Conservation (phyloP, 2,888 invertebrate genomes). For the Calephelis perditalis region DNA sequence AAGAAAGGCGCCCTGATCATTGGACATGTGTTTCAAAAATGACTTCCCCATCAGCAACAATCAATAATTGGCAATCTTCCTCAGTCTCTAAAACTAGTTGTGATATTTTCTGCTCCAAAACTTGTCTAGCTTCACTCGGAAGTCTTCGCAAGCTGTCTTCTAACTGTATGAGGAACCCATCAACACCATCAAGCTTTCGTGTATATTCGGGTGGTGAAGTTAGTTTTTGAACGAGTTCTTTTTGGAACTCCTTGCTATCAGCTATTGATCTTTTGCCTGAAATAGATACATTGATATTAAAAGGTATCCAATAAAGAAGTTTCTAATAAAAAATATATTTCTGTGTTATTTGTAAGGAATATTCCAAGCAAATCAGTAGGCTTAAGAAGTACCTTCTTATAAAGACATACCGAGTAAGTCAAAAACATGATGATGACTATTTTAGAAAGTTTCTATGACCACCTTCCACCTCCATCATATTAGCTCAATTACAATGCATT, state of each 20-base stretch:
- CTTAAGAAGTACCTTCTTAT: too few species aligned
- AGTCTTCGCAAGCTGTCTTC: constrained; percentile 9
- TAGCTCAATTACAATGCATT: too few species aligned
- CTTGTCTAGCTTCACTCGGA: background rate
- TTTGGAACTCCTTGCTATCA: constrained; percentile 1
- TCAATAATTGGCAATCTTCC: constrained; percentile 6
- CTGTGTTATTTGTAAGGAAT: too few species aligned
- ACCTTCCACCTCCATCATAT: too few species aligned
- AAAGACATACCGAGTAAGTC: too few species aligned
- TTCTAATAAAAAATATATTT: too few species aligned
- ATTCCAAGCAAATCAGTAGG: too few species aligned
- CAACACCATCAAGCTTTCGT: constrained; percentile 1
- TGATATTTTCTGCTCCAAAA: constrained; percentile 7
- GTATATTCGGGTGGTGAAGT: background rate
- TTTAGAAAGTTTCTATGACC: too few species aligned
- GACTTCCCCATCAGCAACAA: constrained; percentile 8
- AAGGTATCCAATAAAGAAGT: too few species aligned
- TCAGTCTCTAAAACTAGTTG: constrained; percentile 1
- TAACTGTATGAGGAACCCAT: constrained; percentile 2
- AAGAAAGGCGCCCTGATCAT: too few species aligned
- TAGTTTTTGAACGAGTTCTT: constrained; percentile 2
- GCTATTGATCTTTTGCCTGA: background rate
- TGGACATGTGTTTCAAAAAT: background rate
- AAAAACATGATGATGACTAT: too few species aligned
- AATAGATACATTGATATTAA: background rate